Evolutionary conservation across 2,797 vertebrate species (phyloP).

Genomic region (Acrossocheilus wenchowensis): DNA sequence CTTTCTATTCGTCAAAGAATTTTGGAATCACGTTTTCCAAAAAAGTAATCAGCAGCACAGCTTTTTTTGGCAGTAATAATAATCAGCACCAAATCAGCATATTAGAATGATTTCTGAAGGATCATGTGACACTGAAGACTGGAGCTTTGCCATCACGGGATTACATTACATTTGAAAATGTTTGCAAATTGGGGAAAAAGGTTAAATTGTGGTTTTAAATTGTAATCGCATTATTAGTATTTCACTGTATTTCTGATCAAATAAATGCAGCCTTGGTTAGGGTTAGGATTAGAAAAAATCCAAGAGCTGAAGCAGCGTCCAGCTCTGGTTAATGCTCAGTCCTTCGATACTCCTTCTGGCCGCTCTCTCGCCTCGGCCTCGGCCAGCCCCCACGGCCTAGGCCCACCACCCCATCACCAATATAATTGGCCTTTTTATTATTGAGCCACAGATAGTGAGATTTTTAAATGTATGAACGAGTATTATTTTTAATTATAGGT

Average conservation of each 20-base stretch:
- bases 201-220: background rate
- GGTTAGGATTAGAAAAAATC: no score
- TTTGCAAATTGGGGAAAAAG: background rate
- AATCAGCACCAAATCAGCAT: background rate
- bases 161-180: no score
- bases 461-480: no score
- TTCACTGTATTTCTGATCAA: background rate
- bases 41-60: background rate
- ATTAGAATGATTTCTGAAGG: background rate
- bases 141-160: background rate
- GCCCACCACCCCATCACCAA: no score
- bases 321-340: no score
- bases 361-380: no score
- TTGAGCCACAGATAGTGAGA: no score
- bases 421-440: no score
- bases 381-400: no score
- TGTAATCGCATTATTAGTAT: background rate
- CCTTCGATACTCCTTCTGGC: no score
- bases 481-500: no score
- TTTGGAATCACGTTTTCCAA: background rate
- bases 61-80: background rate
- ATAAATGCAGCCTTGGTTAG: background rate
- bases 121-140: background rate
- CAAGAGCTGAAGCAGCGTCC: no score
- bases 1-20: background rate